Conservation (phyloP, 2,888 invertebrate genomes). For the Tromatobia lineatoria region DNA sequence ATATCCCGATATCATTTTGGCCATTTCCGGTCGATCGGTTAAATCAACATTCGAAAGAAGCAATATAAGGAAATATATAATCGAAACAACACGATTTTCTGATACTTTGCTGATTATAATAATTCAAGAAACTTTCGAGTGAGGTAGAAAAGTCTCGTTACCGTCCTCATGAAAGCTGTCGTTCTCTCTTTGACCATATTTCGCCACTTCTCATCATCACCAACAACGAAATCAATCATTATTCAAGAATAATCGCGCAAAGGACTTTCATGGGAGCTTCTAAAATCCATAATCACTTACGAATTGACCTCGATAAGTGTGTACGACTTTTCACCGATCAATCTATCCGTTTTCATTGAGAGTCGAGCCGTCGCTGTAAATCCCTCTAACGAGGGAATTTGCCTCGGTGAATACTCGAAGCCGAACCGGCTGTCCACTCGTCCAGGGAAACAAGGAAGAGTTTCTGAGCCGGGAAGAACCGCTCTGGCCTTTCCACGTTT, state of each 20-base stretch:
- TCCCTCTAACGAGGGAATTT: no score
- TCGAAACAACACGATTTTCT: background rate
- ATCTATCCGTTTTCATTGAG: constrained; percentile 36
- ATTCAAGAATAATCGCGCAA: background rate
- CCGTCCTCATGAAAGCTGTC: background rate
- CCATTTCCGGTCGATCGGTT: no score
- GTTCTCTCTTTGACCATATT: background rate
- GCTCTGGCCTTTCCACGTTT: constrained; percentile 55
- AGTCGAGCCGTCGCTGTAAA: constrained; percentile 13
- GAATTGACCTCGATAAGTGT: constrained; percentile 62
- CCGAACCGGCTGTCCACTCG: constrained; percentile 21
- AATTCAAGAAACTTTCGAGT: background rate
- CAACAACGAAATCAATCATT: constrained; percentile 49
- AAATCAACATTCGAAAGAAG: no score
- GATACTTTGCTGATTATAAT: background rate
- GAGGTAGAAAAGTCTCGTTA: background rate
- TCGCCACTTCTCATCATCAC: constrained; percentile 12
- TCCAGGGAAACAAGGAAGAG: constrained; percentile 59
- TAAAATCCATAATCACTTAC: constrained; percentile 56
- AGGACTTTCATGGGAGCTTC: constrained; percentile 36
- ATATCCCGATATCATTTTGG: no score
- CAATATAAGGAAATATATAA: background rate
- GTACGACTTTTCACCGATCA: constrained; percentile 59
- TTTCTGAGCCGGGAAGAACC: constrained; percentile 58
- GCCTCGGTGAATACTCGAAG: constrained; percentile 22